Base-by-base conservation (phyloP, 1,140 invertebrate species). In the Trachymyrmex cornetzi region DNA sequence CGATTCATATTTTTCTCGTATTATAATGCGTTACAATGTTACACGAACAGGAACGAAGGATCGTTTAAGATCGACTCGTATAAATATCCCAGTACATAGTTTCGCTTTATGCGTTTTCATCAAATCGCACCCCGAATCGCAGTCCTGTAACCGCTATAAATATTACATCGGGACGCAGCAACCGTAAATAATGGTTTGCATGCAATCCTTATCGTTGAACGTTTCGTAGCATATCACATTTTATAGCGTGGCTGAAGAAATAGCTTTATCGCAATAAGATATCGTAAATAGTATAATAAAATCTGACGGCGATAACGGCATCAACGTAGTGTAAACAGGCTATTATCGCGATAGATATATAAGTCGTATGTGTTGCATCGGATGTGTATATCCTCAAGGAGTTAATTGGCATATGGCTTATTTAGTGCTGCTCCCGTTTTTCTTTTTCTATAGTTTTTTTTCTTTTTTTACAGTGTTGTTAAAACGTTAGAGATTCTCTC, bases 151-250 rank as follows among this genome's bases (percentile, higher is more conserved):
- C 48, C 14, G 44, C 27, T 53, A 44, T 71, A 44, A 81, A 71
- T 81, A 55, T 67, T 69, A 34, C 64, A 67, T 71, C 48, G 30
- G 14, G 30, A 22, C n/a, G 30, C 77, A 38, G 48, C 63, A 14
- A 69, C 50, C 64, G 50, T 81, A 71, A 81, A 71, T 71, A 71
- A 81, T 81, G 77, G 30, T 81, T 57, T 19, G 48, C 30, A 71
- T 71, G n/a, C 30, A 34, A 80, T 71, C n/a, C 50, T 81, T 66
- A 81, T 81, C 64, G 64, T 24, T 19, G 48, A n/a, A 30, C 57
- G 24, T 50, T 53, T 72, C 44, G 44, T 72, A 53, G 69, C 22
- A 44, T 61, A 61, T 34, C 74, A 44, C 72, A 59, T 61, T 38
- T 77, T 77, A 61, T 61, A 44, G 34, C 14, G n/a, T 16, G 48